A percentile compares a stretch with the other conserved stretches of the same genome.
These are phyloP conservation scores for Brachypodius melanocephalos DNA, from an alignment of 2,113 vertebrate species.

Conservation along the genomic window DNA sequence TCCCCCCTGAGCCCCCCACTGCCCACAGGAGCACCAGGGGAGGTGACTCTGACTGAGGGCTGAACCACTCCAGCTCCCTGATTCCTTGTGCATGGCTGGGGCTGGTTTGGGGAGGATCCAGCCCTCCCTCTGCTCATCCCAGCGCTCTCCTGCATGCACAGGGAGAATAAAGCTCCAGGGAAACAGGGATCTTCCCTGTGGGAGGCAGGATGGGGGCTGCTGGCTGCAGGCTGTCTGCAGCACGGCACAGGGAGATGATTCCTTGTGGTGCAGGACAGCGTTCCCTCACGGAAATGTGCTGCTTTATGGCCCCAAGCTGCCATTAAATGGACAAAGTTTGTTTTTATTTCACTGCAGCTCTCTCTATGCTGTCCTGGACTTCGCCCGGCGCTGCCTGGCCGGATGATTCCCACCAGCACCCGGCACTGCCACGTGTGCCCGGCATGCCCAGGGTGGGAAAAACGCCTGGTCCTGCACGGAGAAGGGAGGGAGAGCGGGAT, in stretches of 20 bases:
- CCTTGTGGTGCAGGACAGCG: fast-evolving
- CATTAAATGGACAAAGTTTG: conserved; percentile 1
- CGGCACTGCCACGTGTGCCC: fast-evolving
- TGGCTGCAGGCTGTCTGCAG: not conserved
- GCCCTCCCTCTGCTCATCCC: not conserved
- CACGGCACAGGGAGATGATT: fast-evolving
- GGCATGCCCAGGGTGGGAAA: fast-evolving
- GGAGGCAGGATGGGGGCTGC: not conserved
- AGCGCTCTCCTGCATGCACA: fast-evolving
- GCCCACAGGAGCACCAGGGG: not conserved
- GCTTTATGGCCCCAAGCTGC: not conserved
- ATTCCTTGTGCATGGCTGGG: fast-evolving
- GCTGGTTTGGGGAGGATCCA: not conserved
- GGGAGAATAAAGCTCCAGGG: not conserved
- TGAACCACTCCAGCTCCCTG: not conserved
- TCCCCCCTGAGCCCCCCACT: not conserved
- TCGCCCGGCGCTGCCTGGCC: not conserved
- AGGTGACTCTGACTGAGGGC: not conserved
- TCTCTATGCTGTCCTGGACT: not conserved
- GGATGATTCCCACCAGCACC: not conserved
- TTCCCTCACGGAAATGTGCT: not conserved
- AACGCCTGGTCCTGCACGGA: fast-evolving
- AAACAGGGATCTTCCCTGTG: fast-evolving
- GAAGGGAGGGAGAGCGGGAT: not conserved
- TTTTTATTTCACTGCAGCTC: not conserved